phyloP scores from a whole-genome alignment of 64 coral and sea anemone species.

The Platygyra sinensis region DNA sequence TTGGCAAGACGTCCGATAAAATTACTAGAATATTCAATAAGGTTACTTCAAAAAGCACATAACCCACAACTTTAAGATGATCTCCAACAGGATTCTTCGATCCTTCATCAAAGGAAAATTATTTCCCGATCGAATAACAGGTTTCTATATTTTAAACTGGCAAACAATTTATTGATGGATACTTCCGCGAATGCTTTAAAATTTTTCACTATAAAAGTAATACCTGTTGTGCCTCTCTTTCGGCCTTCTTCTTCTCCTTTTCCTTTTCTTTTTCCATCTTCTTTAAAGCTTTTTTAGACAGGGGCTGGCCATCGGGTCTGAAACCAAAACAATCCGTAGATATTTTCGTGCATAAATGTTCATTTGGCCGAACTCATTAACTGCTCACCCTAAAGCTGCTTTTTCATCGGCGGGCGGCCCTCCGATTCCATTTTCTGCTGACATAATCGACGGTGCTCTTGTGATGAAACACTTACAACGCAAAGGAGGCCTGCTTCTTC shows the following conservation, averaged over 20 bases:
- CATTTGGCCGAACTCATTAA: neutral
- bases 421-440: constrained; percentile 36
- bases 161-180: too few relatives aligned
- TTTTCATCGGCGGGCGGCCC: constrained; percentile 20
- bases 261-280: constrained; percentile 91
- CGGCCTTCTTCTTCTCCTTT: constrained; percentile 94
- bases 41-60: too few relatives aligned
- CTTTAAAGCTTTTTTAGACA: constrained; percentile 90
- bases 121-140: too few relatives aligned
- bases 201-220: neutral
- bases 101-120: too few relatives aligned
- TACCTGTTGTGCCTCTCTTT: constrained; percentile 77
- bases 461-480: neutral
- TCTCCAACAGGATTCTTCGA: too few relatives aligned
- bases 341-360: neutral
- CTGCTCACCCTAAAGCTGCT: neutral
- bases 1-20: too few relatives aligned
- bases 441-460: neutral
- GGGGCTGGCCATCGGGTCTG: constrained; percentile 87
- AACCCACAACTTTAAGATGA: too few relatives aligned
- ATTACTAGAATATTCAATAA: too few relatives aligned
- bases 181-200: too few relatives aligned
- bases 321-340: constrained; percentile 17
- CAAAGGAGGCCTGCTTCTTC: neutral
- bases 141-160: too few relatives aligned